These are phyloP conservation scores for Chionoecetes opilio DNA, from an alignment of 1,140 invertebrate species.

Conservation along the genomic window DNA sequence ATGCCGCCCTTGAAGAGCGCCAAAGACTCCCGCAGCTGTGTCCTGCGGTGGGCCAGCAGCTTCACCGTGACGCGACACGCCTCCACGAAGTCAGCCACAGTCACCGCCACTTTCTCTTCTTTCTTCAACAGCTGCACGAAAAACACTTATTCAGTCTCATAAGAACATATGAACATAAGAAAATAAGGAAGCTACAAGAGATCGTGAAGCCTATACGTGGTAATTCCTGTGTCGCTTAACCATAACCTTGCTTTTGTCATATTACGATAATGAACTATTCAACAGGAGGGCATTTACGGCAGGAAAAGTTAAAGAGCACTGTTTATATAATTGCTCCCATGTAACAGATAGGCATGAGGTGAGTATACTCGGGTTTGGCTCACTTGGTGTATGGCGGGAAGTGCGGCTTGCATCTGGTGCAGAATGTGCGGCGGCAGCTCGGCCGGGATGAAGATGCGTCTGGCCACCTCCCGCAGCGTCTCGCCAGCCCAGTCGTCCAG, in stretches of 20 bases:
- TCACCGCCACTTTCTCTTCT: conserved; percentile 48
- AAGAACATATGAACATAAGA: too few species aligned
- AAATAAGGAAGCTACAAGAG: too few species aligned
- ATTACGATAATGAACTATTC: too few species aligned
- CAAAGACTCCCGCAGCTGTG: conserved; percentile 60
- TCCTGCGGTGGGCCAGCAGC: conserved; percentile 61
- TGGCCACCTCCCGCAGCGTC: conserved; percentile 57
- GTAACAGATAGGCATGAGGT: background rate
- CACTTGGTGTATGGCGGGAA: conserved; percentile 65
- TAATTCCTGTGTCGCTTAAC: too few species aligned
- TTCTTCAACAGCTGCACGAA: conserved; percentile 25
- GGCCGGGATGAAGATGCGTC: conserved; percentile 38
- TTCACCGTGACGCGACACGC: conserved; percentile 65
- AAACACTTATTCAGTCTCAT: background rate
- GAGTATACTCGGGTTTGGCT: background rate
- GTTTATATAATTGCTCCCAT: too few species aligned
- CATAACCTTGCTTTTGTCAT: too few species aligned
- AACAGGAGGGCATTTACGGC: too few species aligned
- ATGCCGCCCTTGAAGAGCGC: conserved; percentile 72
- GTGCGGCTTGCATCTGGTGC: conserved; percentile 60
- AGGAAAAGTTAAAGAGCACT: too few species aligned
- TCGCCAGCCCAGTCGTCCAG: conserved; percentile 57
- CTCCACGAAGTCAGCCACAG: conserved; percentile 71
- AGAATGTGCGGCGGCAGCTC: conserved; percentile 67
- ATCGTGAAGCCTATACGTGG: too few species aligned